A percentile compares a stretch with the other conserved stretches of the same genome.
These are phyloP conservation scores for Schizothorax lantsangensis DNA, from an alignment of 2,797 vertebrate genomes.

Conservation along the genomic window DNA sequence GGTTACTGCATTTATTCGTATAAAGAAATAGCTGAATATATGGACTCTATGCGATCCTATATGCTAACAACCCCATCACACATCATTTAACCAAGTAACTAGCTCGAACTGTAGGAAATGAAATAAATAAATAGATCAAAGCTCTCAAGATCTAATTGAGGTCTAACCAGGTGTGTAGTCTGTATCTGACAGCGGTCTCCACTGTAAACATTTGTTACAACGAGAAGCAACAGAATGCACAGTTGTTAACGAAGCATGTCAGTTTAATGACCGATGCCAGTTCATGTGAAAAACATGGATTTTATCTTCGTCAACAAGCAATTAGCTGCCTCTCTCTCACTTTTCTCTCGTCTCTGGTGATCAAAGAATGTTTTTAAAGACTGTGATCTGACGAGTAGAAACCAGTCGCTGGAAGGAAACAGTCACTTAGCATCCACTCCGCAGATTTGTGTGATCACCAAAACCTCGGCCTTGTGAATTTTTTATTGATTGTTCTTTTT, in stretches of 20 bases:
- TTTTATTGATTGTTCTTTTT: background rate
- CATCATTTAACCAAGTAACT: conserved; percentile 22
- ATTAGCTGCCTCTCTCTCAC: conserved; percentile 35
- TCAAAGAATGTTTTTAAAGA: conserved; percentile 45
- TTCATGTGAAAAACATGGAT: conserved; percentile 39
- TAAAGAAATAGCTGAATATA: background rate
- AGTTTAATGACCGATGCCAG: conserved; percentile 37
- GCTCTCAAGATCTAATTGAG: conserved; percentile 43
- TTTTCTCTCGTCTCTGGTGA: conserved; percentile 25
- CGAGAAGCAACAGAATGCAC: conserved; percentile 19
- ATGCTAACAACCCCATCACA: conserved; percentile 11
- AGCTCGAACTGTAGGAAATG: conserved; percentile 12
- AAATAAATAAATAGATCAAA: conserved; percentile 32
- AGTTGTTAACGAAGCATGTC: conserved; percentile 38
- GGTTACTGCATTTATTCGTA: background rate
- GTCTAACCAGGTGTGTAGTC: conserved; percentile 48
- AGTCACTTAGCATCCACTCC: conserved; percentile 34
- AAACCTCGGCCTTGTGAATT: conserved; percentile 1
- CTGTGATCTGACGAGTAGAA: conserved; percentile 40
- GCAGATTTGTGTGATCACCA: conserved; percentile 11
- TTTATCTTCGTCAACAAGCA: conserved; percentile 43
- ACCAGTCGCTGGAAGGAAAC: conserved; percentile 33
- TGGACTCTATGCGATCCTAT: background rate
- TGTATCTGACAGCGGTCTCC: conserved; percentile 32
- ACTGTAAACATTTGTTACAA: conserved; percentile 32